phyloP scores from a whole-genome alignment of 2,113 vertebrate genomes.

The Steatornis caripensis region DNA sequence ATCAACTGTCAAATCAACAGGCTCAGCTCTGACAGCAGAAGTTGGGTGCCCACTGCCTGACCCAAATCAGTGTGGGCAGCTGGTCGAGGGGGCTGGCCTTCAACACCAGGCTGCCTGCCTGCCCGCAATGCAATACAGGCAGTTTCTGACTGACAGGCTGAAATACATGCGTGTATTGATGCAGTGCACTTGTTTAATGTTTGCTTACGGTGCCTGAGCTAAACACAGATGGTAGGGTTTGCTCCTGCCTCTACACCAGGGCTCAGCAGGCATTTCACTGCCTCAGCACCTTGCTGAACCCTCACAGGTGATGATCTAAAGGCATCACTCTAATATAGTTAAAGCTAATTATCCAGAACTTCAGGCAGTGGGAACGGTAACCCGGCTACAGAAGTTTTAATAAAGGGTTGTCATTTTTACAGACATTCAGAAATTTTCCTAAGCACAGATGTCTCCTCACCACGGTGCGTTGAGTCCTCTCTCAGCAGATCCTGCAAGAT shows the following conservation, averaged over 20 bases:
- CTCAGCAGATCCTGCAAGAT: not conserved
- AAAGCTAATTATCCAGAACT: not conserved
- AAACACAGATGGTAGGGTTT: not conserved
- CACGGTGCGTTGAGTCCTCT: accelerated
- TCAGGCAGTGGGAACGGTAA: not conserved
- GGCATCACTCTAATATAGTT: not conserved
- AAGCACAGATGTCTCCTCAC: not conserved
- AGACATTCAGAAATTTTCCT: not conserved
- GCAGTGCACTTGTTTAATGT: not conserved
- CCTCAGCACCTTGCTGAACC: not conserved
- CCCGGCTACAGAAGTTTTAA: not conserved
- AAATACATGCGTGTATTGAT: not conserved
- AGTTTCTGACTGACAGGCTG: not conserved
- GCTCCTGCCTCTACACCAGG: accelerated
- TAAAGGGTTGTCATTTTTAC: not conserved
- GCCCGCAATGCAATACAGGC: not conserved
- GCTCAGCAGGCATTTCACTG: not conserved
- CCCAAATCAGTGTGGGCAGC: accelerated
- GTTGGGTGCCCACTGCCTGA: not conserved
- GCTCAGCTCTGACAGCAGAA: not conserved
- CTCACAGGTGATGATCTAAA: not conserved
- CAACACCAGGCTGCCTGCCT: accelerated
- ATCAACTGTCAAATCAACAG: not conserved
- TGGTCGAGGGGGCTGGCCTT: not conserved
- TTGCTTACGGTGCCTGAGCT: not conserved